Evolutionary conservation across 1,140 invertebrate genomes (phyloP).

Genomic region (Drosophila malerkotliana): DNA sequence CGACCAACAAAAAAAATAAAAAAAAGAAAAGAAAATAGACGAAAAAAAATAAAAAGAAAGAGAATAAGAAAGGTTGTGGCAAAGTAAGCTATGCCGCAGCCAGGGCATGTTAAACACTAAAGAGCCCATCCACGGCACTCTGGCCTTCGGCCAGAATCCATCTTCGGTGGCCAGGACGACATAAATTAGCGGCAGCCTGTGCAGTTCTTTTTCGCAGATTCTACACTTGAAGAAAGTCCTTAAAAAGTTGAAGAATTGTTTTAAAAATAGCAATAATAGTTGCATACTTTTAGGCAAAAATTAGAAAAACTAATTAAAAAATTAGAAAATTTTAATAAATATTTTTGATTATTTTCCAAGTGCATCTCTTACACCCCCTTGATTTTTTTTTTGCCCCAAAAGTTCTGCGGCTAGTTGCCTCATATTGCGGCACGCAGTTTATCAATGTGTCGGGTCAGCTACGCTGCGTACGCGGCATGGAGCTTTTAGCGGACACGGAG

Average conservation of each 20-base stretch:
- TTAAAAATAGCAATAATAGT: background rate
- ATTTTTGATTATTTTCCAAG: background rate
- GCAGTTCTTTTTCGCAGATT: background rate
- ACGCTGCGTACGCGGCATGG: slow-evolving; percentile 30
- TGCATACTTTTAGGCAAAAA: background rate
- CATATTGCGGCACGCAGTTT: slow-evolving; percentile 64
- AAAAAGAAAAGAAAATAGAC: background rate
- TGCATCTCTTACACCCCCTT: background rate
- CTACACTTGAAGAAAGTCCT: background rate
- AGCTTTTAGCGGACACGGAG: background rate
- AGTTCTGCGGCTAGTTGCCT: slow-evolving; percentile 56
- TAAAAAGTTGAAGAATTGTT: no score
- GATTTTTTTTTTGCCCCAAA: slow-evolving; percentile 19
- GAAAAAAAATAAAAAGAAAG: background rate
- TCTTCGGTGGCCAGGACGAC: slow-evolving; percentile 31
- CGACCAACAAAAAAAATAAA: background rate
- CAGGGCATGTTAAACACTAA: slow-evolving; percentile 54
- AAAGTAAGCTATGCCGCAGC: slow-evolving; percentile 18
- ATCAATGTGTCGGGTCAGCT: slow-evolving; percentile 60
- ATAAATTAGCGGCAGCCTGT: slow-evolving; percentile 63
- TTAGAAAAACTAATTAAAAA: background rate
- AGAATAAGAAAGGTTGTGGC: background rate
- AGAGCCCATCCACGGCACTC: slow-evolving; percentile 18
- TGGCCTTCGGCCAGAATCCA: slow-evolving; percentile 32
- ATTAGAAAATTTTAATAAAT: background rate